These are phyloP conservation scores for Cardiocondyla obscurior DNA, from an alignment of 1,140 invertebrate genomes.

Conservation along the genomic window DNA sequence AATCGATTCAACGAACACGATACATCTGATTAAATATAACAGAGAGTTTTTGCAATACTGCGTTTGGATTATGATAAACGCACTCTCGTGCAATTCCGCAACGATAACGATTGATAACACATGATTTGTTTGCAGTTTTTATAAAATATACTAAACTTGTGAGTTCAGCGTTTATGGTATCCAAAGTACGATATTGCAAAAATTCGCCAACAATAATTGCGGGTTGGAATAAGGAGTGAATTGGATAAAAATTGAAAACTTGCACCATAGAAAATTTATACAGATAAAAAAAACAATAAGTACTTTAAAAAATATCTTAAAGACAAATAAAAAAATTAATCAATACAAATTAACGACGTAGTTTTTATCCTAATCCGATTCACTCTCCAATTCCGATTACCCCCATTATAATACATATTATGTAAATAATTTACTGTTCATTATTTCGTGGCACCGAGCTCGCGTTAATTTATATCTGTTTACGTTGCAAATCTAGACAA, in stretches of 20 bases:
- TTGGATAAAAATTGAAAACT: slow-evolving; percentile 6
- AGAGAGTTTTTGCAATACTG: slow-evolving; percentile 30
- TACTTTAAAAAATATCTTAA: not conserved
- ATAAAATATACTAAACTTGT: not conserved
- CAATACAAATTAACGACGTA: not conserved
- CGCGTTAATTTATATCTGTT: not conserved
- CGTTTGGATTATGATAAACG: slow-evolving; percentile 1
- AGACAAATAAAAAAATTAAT: not conserved
- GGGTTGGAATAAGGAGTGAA: not conserved
- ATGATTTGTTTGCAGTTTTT: not conserved
- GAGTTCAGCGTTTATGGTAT: not conserved
- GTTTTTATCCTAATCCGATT: slow-evolving; percentile 20
- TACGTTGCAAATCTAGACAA: slow-evolving; percentile 1
- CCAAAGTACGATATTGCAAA: slow-evolving; percentile 9
- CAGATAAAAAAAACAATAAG: not conserved
- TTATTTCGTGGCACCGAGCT: not conserved
- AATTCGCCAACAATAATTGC: slow-evolving; percentile 25
- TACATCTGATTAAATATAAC: slow-evolving; percentile 34
- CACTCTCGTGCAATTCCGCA: not conserved
- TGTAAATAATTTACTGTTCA: slow-evolving; percentile 27
- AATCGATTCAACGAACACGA: slow-evolving; percentile 12
- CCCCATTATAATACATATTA: slow-evolving; percentile 2
- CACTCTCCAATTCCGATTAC: not conserved
- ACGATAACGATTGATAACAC: not conserved
- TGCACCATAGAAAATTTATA: not conserved